A percentile compares a stretch with the other conserved stretches of the same genome.
These are phyloP conservation scores for Dreissena polymorpha DNA, from an alignment of 1,140 invertebrate genomes.

Conservation along the genomic window DNA sequence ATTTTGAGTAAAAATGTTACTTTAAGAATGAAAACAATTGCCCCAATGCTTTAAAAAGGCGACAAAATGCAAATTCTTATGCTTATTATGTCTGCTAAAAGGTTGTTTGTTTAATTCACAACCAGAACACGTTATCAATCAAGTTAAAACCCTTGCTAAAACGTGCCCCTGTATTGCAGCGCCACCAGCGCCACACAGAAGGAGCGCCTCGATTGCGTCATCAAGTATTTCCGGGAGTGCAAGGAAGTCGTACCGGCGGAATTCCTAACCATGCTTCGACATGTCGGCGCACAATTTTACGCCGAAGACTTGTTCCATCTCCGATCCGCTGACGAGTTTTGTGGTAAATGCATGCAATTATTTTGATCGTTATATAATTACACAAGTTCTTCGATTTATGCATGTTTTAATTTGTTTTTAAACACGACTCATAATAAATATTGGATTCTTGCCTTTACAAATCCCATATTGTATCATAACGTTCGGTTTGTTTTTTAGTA, in stretches of 20 bases:
- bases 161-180: not conserved
- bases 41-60: no score
- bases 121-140: not conserved
- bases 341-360: conserved; percentile 30
- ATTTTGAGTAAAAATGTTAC: no score
- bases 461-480: no score
- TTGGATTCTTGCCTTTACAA: no score
- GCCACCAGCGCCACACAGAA: conserved; percentile 23
- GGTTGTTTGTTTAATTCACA: not conserved
- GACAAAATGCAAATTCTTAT: no score
- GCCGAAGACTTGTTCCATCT: conserved; percentile 19
- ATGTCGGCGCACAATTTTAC: not conserved
- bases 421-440: no score
- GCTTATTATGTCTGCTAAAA: no score
- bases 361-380: no score
- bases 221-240: conserved; percentile 22
- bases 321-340: conserved; percentile 23
- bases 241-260: not conserved
- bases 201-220: conserved; percentile 18
- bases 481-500: no score
- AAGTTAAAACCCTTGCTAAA: not conserved
- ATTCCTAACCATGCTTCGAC: conserved; percentile 4
- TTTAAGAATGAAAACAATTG: no score
- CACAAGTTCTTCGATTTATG: no score
- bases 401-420: no score